Evolutionary conservation across 1,140 invertebrate genomes (phyloP), one percentile per base, ranked within the genome.

Genomic region (Contarinia nasturtii): DNA sequence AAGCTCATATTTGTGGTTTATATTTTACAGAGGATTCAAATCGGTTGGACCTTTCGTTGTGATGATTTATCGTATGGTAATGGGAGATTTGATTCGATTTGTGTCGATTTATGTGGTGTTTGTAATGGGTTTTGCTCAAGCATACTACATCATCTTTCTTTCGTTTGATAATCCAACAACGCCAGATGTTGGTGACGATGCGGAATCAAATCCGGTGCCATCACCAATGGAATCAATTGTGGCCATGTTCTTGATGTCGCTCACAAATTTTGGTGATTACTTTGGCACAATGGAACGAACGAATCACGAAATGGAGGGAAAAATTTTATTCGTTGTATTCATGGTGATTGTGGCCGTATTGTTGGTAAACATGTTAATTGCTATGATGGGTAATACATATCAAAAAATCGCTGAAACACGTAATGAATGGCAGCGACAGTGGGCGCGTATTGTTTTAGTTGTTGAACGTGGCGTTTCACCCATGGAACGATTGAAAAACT

Each of bases 331-430:
- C 66, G 81, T 96, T 14, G 68, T 96, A 2, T 98, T 92, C 67
- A 96, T 97, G 89, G 86, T 82, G 45, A 86, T 97, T 55, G 93
- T 97, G 18, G 87, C 88, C 1, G 83, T 98, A 52, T 67, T 98
- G 10, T 68, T 98, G 47, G 86, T 98, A 14, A 98, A 98, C 73
- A 92, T 98, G 88, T 72, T 98, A 59, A 98, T 98, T 57, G 94
- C 94, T 54, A 98, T 98, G 93, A 97, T 98, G 93, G 94, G 93
- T 1, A 95, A 97, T 62, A 98, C 94, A 18, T 98, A 98, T 65
- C 89, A 95, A 65, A 89, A 89, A 65, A 96, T 98, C 53, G 91
- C 90, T 2, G 89, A 94, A 65, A 94, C 92, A 2, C 75, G 89
- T 54, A 96, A 96, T 64, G 94, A 98, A 64, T 98, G 92, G 90